phyloP scores from a whole-genome alignment of 2,797 vertebrate genomes.

The Rhyacichthys aspro region DNA sequence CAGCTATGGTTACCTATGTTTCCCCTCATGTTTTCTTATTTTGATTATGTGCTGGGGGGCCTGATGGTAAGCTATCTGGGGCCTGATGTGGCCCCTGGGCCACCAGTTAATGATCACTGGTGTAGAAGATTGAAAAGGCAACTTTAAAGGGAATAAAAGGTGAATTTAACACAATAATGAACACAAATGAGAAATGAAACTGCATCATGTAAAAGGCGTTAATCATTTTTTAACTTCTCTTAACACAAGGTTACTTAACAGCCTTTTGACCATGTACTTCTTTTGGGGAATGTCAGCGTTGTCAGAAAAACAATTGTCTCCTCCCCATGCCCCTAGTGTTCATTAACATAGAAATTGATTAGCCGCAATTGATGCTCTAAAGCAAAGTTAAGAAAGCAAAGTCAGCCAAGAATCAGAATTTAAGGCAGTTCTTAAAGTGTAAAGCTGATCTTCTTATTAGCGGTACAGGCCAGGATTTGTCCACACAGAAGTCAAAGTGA shows the following conservation, averaged over 20 bases:
- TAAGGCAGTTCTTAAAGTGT: conserved; percentile 70
- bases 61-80: too few relatives aligned
- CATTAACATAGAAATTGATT: conserved; percentile 80
- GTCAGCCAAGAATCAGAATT: conserved; percentile 78
- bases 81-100: too few relatives aligned
- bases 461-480: conserved; percentile 52
- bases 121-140: background rate
- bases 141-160: background rate
- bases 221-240: conserved; percentile 16
- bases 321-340: conserved; percentile 65
- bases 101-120: too few relatives aligned
- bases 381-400: conserved; percentile 78
- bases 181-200: background rate
- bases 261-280: conserved; percentile 45
- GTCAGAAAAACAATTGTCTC: conserved; percentile 62
- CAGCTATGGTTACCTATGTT: too few relatives aligned
- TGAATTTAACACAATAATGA: background rate
- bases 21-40: too few relatives aligned
- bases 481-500: conserved; percentile 64
- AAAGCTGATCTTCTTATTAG: conserved; percentile 62
- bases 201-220: conserved; percentile 9
- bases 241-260: conserved; percentile 60
- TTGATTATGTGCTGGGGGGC: too few relatives aligned
- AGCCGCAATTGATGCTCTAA: conserved; percentile 73
- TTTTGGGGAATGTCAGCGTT: conserved; percentile 59